phyloP scores from a whole-genome alignment of 2,113 vertebrate species.

The Nannobrachium achirus region DNA sequence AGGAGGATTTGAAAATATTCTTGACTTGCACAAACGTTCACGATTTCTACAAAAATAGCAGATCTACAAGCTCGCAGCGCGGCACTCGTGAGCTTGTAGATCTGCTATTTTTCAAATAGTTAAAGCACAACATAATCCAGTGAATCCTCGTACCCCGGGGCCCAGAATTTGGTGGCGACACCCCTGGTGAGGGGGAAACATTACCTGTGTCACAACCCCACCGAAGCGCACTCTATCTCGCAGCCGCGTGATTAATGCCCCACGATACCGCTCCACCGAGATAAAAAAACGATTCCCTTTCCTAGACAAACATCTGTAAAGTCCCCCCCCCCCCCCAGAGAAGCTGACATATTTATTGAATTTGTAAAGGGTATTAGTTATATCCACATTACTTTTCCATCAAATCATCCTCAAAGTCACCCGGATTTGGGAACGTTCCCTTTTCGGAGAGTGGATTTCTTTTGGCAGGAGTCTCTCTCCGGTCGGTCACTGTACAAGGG shows the following conservation, averaged over 20 bases:
- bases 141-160: no score
- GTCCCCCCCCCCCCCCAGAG: not conserved
- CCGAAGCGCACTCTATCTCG: conserved; percentile 9
- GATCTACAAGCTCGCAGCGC: no score
- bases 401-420: not conserved
- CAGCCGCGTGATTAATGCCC: conserved; percentile 29
- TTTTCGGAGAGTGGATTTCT: not conserved
- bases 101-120: no score
- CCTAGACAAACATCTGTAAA: conserved; percentile 28
- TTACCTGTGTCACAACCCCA: conserved; percentile 53
- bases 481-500: not conserved
- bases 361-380: conserved; percentile 11
- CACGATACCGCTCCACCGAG: conserved; percentile 17
- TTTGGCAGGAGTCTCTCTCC: not conserved
- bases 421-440: conserved; percentile 1
- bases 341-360: conserved; percentile 9
- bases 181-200: conserved; percentile 35
- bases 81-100: no score
- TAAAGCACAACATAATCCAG: no score
- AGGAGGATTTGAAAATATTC: no score
- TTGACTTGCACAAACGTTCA: no score
- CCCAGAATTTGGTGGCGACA: no score
- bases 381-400: conserved; percentile 1
- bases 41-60: no score
- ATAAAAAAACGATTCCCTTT: conserved; percentile 48